Conservation (phyloP, 1,140 invertebrate species). For the Muscidifurax raptorellus region DNA sequence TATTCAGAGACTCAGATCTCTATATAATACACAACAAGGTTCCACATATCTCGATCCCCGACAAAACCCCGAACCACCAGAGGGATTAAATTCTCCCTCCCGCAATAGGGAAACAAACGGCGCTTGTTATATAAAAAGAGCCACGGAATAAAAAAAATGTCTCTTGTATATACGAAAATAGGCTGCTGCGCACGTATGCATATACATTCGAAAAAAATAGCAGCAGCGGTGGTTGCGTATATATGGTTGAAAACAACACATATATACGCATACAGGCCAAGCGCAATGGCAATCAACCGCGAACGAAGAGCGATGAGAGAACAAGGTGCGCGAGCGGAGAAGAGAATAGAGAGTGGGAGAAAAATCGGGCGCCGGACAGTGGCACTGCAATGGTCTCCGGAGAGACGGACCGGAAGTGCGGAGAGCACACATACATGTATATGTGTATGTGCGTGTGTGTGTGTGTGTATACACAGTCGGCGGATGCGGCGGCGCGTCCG, state of each 20-base stretch:
- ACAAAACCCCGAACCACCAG: not conserved
- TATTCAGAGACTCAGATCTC: no score
- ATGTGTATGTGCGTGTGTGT: not conserved
- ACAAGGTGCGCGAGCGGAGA: not conserved
- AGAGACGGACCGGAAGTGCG: not conserved
- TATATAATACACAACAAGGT: not conserved
- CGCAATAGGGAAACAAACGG: no score
- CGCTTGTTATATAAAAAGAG: not conserved
- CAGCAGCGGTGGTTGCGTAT: not conserved
- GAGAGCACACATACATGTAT: not conserved
- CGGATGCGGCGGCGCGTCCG: not conserved
- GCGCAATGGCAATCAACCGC: conserved; percentile 13
- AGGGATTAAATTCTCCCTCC: not conserved
- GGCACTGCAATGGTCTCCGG: not conserved
- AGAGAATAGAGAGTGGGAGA: not conserved
- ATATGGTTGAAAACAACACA: not conserved
- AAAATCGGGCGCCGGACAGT: not conserved
- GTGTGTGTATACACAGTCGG: not conserved
- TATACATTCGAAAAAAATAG: not conserved
- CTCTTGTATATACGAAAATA: not conserved
- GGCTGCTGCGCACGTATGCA: not conserved
- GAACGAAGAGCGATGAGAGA: conserved; percentile 30
- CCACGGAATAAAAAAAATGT: not conserved
- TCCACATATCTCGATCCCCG: not conserved
- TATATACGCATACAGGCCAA: not conserved